These are phyloP conservation scores for Ophraella communa DNA, from an alignment of 2,888 invertebrate species.

Conservation along the genomic window DNA sequence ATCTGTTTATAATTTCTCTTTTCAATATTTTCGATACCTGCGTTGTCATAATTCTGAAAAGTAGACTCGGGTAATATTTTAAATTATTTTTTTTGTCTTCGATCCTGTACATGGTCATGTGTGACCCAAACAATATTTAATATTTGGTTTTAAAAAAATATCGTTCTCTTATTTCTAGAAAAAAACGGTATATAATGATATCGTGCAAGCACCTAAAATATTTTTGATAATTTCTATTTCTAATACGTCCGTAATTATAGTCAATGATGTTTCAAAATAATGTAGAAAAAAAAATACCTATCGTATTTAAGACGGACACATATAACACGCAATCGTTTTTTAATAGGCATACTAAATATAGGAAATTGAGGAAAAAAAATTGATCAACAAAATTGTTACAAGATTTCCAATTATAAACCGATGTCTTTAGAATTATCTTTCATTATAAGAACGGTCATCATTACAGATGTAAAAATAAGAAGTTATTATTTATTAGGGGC, in stretches of 20 bases:
- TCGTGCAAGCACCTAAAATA: conserved; percentile 30
- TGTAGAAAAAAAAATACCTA: conserved; percentile 16
- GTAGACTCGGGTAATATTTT: too few relatives aligned
- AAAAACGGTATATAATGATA: conserved; percentile 8
- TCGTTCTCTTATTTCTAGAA: not conserved
- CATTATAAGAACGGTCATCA: not conserved
- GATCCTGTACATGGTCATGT: too few relatives aligned
- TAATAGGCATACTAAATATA: not conserved
- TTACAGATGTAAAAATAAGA: too few relatives aligned
- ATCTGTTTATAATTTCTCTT: too few relatives aligned
- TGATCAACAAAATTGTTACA: not conserved
- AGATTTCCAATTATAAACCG: not conserved
- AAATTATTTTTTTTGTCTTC: too few relatives aligned
- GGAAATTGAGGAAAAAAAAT: not conserved
- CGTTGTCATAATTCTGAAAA: too few relatives aligned
- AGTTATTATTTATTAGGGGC: too few relatives aligned
- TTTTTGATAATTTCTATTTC: conserved; percentile 38
- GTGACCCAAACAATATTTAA: too few relatives aligned
- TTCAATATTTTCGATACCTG: too few relatives aligned
- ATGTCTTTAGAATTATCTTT: not conserved
- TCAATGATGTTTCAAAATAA: conserved; percentile 29
- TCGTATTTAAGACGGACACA: conserved; percentile 16
- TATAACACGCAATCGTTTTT: conserved; percentile 19
- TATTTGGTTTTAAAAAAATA: not conserved
- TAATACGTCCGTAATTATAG: conserved; percentile 32